Percentiles rank a stretch among this genome's conserved stretches.
Evolutionary conservation across 2,888 invertebrate species (phyloP).

Genomic region (Platycheirus rosarum): DNA sequence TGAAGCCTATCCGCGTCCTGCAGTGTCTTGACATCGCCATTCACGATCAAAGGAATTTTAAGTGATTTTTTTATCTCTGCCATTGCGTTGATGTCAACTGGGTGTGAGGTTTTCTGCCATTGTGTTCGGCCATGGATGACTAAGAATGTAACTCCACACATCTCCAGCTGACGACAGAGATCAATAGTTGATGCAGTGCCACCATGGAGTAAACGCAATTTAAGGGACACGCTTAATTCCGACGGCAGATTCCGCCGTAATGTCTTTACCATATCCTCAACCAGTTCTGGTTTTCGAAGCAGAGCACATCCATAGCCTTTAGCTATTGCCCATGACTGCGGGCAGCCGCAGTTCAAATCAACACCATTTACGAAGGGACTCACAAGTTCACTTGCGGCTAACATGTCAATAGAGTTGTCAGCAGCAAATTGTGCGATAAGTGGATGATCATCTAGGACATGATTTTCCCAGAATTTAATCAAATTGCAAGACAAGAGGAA

Average conservation of each 20-base stretch:
- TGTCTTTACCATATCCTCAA: constrained; percentile 91
- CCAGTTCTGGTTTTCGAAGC: constrained; percentile 90
- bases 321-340: constrained; percentile 96
- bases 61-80: constrained; percentile 87
- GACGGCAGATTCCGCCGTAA: constrained; percentile 89
- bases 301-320: constrained; percentile 95
- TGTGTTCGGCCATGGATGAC: constrained; percentile 97
- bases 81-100: constrained; percentile 88
- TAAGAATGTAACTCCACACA: constrained; percentile 93
- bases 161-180: constrained; percentile 90
- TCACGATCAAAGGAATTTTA: constrained; percentile 93
- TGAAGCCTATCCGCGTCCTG: constrained; percentile 88
- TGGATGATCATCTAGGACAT: constrained; percentile 88
- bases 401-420: constrained; percentile 91
- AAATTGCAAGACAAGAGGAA: too few species aligned
- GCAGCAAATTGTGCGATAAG: constrained; percentile 98
- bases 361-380: constrained; percentile 94
- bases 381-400: constrained; percentile 92
- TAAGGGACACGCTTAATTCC: constrained; percentile 93
- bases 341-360: constrained; percentile 98
- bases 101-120: constrained; percentile 89
- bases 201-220: constrained; percentile 89
- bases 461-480: neutral
- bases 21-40: constrained; percentile 92
- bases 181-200: constrained; percentile 87